A percentile compares a stretch with the other conserved stretches of the same genome.
These are phyloP conservation scores for Lagenorhynchus albirostris DNA, from an alignment of 2,113 vertebrate genomes.

Conservation along the genomic window DNA sequence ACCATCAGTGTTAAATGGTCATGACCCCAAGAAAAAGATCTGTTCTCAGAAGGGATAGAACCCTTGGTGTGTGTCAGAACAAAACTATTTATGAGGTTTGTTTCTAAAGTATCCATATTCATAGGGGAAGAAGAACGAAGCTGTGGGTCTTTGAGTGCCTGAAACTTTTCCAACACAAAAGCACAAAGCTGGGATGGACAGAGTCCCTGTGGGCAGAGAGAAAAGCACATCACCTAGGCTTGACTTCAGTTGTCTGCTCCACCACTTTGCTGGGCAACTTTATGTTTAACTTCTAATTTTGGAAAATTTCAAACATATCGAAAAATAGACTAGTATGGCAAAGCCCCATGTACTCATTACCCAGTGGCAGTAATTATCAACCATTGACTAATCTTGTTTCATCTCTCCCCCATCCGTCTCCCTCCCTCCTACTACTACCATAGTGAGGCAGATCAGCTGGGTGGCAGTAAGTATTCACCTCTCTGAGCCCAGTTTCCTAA, in stretches of 20 bases:
- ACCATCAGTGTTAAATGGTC: neutral
- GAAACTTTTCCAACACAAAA: neutral
- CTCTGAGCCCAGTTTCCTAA: neutral
- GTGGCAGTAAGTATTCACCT: neutral
- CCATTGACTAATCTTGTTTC: neutral
- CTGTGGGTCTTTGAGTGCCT: neutral
- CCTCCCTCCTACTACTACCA: neutral
- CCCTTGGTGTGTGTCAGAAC: neutral
- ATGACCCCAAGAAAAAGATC: neutral
- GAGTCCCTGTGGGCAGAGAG: neutral
- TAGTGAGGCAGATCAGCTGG: neutral
- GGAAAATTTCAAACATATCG: neutral
- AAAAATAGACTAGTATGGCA: neutral
- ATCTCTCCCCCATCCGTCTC: neutral
- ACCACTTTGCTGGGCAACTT: neutral
- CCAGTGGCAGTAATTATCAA: neutral
- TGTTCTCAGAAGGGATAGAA: neutral
- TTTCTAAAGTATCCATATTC: neutral
- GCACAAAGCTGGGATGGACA: neutral
- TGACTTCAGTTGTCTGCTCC: neutral
- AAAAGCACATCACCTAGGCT: neutral
- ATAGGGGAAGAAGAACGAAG: neutral
- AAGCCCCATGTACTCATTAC: neutral
- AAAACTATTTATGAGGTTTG: neutral
- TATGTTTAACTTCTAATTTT: neutral